A percentile compares a stretch with the other conserved stretches of the same genome.
Evolutionary conservation across 2,113 vertebrate species (phyloP).

Genomic region (Chloropsis cyanopogon): DNA sequence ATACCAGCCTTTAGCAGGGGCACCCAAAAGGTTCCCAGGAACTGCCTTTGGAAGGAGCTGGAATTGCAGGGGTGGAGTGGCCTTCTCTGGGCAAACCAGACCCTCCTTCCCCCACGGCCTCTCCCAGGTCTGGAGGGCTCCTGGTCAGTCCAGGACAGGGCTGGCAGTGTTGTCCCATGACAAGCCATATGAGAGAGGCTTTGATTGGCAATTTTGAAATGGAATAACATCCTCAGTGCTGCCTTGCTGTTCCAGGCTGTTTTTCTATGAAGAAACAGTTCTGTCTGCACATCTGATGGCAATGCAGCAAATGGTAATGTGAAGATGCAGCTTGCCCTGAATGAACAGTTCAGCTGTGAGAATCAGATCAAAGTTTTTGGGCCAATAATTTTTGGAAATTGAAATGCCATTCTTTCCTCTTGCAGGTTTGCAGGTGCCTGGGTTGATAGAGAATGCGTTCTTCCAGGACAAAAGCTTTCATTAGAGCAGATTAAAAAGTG

Average conservation of each 20-base stretch:
- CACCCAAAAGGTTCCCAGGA: neutral
- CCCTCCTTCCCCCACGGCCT: neutral
- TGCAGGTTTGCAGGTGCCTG: conserved; percentile 47
- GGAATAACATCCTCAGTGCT: neutral
- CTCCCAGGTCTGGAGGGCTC: neutral
- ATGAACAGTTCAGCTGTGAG: conserved; percentile 60
- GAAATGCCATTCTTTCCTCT: conserved; percentile 43
- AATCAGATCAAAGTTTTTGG: conserved; percentile 67
- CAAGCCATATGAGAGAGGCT: neutral
- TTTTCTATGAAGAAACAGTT: neutral
- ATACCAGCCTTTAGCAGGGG: neutral
- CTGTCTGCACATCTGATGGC: conserved; percentile 72
- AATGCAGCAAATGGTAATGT: conserved; percentile 31
- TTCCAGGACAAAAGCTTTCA: neutral
- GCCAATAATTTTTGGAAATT: conserved; percentile 67
- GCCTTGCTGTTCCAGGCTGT: conserved; percentile 29
- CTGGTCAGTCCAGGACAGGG: neutral
- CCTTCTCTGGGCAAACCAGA: neutral
- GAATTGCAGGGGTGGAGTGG: neutral
- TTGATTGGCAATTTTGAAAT: conserved; percentile 9
- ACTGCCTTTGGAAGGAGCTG: neutral
- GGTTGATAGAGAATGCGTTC: conserved; percentile 10
- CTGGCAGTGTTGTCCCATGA: neutral
- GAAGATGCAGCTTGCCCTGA: conserved; percentile 51
- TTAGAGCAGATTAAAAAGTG: neutral